A percentile compares a stretch with the other conserved stretches of the same genome.
Evolutionary conservation across 2,888 invertebrate species (phyloP).

Genomic region (Agonum fuliginosum): DNA sequence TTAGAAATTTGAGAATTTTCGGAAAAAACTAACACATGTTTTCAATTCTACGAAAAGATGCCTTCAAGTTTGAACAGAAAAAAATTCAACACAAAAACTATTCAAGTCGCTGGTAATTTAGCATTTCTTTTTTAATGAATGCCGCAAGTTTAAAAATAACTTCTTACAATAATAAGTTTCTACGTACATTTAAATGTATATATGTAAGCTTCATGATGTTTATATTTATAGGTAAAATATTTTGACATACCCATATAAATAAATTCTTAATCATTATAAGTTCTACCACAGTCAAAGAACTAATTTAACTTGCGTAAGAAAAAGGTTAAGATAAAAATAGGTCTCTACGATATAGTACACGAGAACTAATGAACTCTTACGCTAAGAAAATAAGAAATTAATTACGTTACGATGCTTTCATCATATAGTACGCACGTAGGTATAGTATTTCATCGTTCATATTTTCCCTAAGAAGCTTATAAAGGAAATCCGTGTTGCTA

Average conservation of each 20-base stretch:
- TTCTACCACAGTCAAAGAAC: constrained; percentile 19
- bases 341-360: not conserved
- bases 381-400: constrained; percentile 15
- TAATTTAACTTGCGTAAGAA: constrained; percentile 17
- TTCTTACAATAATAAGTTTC: not conserved
- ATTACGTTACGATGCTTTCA: not conserved
- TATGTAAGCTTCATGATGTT: constrained; percentile 2
- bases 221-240: constrained; percentile 3
- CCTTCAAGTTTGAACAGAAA: not conserved
- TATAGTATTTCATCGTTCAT: not conserved
- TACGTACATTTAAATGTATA: not conserved
- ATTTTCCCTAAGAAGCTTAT: not conserved
- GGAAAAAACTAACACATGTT: constrained; percentile 17
- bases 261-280: constrained; percentile 20
- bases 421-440: too few relatives aligned
- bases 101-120: too few relatives aligned
- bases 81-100: not conserved
- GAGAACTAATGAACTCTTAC: constrained; percentile 22
- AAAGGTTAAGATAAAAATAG: constrained; percentile 35
- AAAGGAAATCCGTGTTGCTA: too few relatives aligned
- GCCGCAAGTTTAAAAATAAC: too few relatives aligned
- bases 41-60: constrained; percentile 18
- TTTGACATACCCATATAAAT: constrained; percentile 4
- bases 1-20: constrained; percentile 45
- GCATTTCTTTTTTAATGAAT: too few relatives aligned